Evolutionary conservation across 2,113 vertebrate species (phyloP).

Genomic region (Sinosuthora webbiana): DNA sequence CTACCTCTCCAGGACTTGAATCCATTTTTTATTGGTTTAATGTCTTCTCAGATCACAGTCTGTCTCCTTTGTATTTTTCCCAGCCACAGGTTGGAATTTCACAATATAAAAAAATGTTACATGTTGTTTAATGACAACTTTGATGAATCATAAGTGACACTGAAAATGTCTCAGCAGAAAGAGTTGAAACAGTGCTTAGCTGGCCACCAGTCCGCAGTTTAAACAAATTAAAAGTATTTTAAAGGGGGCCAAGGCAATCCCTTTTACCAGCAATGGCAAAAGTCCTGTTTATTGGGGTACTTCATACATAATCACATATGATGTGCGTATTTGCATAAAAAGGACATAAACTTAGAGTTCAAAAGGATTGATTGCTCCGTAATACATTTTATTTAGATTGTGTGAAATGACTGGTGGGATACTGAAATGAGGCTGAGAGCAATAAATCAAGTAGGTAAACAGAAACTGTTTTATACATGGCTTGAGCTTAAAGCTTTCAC

Average conservation of each 20-base stretch:
- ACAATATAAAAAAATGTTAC: not conserved
- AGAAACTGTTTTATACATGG: not conserved
- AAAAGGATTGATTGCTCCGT: not conserved
- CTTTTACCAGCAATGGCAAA: not conserved
- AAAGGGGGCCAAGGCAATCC: not conserved
- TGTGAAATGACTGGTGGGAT: not conserved
- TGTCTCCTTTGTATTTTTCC: not conserved
- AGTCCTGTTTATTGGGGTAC: not conserved
- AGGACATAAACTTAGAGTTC: not conserved
- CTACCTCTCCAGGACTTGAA: not conserved
- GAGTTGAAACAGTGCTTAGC: not conserved
- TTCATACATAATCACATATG: not conserved
- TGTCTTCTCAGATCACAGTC: not conserved
- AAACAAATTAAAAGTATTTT: not conserved
- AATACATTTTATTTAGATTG: not conserved
- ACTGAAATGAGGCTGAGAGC: not conserved
- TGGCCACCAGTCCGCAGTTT: not conserved
- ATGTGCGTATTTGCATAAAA: not conserved
- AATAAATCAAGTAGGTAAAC: not conserved
- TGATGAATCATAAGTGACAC: not conserved
- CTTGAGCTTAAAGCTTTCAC: not conserved
- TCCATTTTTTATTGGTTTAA: not conserved
- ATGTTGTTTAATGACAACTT: not conserved
- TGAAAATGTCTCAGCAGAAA: not conserved
- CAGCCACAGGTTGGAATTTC: not conserved